Conservation (phyloP, 2,888 invertebrate genomes). For the Actias luna region DNA sequence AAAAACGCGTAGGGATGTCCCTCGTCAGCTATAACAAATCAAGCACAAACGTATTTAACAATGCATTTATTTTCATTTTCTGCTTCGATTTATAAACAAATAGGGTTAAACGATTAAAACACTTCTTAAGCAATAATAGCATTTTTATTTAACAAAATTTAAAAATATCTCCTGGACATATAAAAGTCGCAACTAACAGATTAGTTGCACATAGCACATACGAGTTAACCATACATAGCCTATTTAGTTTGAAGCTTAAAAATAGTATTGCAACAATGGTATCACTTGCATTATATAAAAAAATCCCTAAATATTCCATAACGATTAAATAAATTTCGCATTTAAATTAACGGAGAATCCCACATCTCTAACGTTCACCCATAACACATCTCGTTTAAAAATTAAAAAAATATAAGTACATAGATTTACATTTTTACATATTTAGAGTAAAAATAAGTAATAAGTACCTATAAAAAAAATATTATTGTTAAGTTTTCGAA, state of each 20-base stretch:
- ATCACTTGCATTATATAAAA: slow-evolving; percentile 65
- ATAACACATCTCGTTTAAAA: neutral
- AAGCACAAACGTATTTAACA: neutral
- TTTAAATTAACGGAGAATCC: neutral
- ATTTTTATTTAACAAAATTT: slow-evolving; percentile 72
- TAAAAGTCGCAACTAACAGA: slow-evolving; percentile 25
- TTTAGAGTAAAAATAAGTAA: slow-evolving; percentile 48
- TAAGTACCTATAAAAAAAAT: slow-evolving; percentile 43
- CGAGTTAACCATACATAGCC: slow-evolving; percentile 18
- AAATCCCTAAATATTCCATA: slow-evolving; percentile 38
- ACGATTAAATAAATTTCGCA: slow-evolving; percentile 18
- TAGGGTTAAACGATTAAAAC: slow-evolving; percentile 35
- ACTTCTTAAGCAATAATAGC: slow-evolving; percentile 71
- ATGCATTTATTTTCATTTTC: neutral
- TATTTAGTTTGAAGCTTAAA: slow-evolving; percentile 50
- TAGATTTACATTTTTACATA: slow-evolving; percentile 68
- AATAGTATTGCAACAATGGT: slow-evolving; percentile 79
- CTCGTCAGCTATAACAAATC: too few relatives aligned
- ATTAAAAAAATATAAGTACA: slow-evolving; percentile 26
- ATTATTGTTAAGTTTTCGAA: slow-evolving; percentile 27
- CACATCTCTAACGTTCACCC: neutral
- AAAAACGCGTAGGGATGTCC: too few relatives aligned
- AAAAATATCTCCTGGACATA: slow-evolving; percentile 39
- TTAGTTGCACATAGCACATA: slow-evolving; percentile 39
- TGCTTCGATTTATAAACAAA: too few relatives aligned